phyloP scores from a whole-genome alignment of 2,113 vertebrate genomes.

The Odontesthes bonariensis region DNA sequence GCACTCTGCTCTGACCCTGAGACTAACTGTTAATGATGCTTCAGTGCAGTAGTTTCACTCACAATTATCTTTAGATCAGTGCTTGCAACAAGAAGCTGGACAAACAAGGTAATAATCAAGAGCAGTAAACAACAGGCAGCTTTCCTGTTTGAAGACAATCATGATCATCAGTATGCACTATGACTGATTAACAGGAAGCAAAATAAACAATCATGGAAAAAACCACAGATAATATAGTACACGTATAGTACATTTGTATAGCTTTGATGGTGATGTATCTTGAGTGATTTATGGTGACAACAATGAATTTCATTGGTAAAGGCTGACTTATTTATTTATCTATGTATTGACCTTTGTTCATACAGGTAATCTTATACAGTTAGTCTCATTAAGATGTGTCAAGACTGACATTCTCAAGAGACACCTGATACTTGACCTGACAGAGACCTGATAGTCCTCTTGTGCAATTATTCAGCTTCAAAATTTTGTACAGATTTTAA shows the following conservation, averaged over 20 bases:
- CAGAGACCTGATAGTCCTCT: background rate
- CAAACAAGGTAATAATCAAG: conserved; percentile 65
- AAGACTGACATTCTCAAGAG: no score
- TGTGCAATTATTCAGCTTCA: background rate
- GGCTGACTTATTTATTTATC: no score
- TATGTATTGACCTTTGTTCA: no score
- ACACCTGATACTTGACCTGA: no score
- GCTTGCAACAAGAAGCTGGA: conserved; percentile 32
- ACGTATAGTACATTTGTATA: background rate
- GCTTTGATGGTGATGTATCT: background rate
- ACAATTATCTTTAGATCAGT: conserved; percentile 35
- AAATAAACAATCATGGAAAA: conserved; percentile 6
- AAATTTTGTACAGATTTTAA: no score
- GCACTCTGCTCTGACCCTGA: conserved; percentile 11
- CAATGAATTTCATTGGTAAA: background rate
- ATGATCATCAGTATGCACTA: conserved; percentile 16
- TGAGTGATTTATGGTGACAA: background rate
- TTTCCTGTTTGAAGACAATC: conserved; percentile 58
- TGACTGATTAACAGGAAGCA: conserved; percentile 30
- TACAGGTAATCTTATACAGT: no score
- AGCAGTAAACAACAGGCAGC: conserved; percentile 45
- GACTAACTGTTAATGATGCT: conserved; percentile 26
- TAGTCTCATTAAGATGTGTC: no score
- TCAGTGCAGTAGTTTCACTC: background rate
- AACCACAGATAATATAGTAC: background rate